Evolutionary conservation across 2,888 invertebrate genomes (phyloP).

Genomic region (Pomacea canaliculata): DNA sequence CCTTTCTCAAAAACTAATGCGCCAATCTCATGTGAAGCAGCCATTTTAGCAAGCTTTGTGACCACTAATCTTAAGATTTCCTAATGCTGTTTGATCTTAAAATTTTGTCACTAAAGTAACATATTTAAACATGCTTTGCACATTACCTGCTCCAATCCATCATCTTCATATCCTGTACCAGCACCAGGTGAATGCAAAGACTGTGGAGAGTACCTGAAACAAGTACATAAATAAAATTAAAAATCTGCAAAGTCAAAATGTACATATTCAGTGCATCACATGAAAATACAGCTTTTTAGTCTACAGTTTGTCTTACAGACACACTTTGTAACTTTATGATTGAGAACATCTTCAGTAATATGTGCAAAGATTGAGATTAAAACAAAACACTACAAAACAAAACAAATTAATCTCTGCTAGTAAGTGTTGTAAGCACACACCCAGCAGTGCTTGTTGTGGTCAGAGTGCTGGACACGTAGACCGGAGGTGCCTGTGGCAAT

Average conservation of each 20-base stretch:
- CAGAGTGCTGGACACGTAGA: conserved; percentile 23
- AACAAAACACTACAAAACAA: not conserved
- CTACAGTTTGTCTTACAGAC: too few species aligned
- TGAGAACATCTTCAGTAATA: not conserved
- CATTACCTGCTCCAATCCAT: conserved; percentile 9
- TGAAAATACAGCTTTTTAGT: too few species aligned
- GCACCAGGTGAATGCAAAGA: conserved; percentile 9
- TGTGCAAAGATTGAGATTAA: not conserved
- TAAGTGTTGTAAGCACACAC: conserved; percentile 4
- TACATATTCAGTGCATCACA: not conserved
- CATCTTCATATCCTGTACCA: conserved; percentile 9
- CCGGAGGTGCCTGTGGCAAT: conserved; percentile 12
- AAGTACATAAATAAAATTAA: not conserved
- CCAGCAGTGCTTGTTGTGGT: conserved; percentile 3
- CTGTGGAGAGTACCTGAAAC: conserved; percentile 12
- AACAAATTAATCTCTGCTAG: not conserved
- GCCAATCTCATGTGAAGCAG: too few species aligned
- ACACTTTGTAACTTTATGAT: too few species aligned
- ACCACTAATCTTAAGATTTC: too few species aligned
- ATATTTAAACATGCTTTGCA: not conserved
- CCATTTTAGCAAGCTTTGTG: too few species aligned
- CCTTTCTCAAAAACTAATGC: too few species aligned
- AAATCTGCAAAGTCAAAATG: not conserved
- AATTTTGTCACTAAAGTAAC: not conserved
- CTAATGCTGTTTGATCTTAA: too few species aligned